phyloP scores from a whole-genome alignment of 2,888 invertebrate genomes.

The Andrena hattorfiana region DNA sequence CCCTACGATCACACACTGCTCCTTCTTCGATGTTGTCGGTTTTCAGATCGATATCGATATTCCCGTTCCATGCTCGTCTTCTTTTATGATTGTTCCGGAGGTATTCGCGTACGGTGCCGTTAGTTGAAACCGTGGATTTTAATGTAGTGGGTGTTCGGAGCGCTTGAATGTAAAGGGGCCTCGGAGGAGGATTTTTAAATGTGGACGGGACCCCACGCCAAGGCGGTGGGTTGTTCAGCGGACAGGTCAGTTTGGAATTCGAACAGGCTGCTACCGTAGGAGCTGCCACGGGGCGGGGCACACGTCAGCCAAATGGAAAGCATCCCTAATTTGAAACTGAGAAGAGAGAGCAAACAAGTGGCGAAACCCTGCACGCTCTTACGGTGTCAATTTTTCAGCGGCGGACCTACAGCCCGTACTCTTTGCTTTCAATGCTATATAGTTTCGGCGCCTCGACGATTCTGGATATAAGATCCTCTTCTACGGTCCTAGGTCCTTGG shows the following conservation, averaged over 20 bases:
- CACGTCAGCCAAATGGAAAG: conserved; percentile 84
- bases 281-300: conserved; percentile 83
- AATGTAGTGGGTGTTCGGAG: neutral
- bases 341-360: conserved; percentile 82
- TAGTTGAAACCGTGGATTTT: neutral
- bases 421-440: conserved; percentile 8
- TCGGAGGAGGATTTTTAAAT: conserved; percentile 46
- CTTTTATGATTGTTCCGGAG: too few relatives aligned
- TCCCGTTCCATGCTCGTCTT: too few relatives aligned
- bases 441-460: neutral
- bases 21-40: too few relatives aligned
- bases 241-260: conserved; percentile 77
- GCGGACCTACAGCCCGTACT: neutral
- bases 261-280: conserved; percentile 80
- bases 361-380: conserved; percentile 62
- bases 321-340: conserved; percentile 84
- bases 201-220: conserved; percentile 57
- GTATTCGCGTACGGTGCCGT: too few relatives aligned
- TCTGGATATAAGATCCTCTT: neutral
- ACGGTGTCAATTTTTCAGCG: conserved; percentile 35
- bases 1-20: too few relatives aligned
- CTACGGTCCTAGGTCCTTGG: too few relatives aligned
- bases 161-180: neutral
- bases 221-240: conserved; percentile 64
- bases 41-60: too few relatives aligned